A percentile compares a stretch with the other conserved stretches of the same genome.
Evolutionary conservation across 2,888 invertebrate species (phyloP).

Genomic region (Rhopalosiphum nymphaeae): DNA sequence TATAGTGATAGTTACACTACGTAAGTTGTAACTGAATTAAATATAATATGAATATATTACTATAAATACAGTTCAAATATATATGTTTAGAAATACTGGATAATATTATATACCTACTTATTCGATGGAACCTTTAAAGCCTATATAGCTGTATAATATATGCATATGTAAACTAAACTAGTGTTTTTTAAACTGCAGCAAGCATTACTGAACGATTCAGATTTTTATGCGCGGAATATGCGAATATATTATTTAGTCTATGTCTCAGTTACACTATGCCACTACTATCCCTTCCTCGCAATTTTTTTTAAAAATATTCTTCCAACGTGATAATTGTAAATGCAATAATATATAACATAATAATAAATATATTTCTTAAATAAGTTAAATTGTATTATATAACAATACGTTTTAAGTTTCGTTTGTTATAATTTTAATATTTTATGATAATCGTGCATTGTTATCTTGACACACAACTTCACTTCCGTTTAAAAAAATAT

Average conservation of each 20-base stretch:
- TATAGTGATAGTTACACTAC: neutral
- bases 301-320: neutral
- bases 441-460: neutral
- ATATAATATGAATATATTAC: neutral
- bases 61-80: neutral
- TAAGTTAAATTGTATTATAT: neutral
- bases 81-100: neutral
- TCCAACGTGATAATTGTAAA: neutral
- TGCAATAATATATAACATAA: neutral
- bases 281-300: neutral
- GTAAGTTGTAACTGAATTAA: neutral
- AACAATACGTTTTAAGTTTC: neutral
- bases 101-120: neutral
- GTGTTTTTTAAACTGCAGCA: neutral
- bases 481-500: neutral
- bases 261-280: neutral
- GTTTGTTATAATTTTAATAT: conserved; percentile 11
- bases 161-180: neutral
- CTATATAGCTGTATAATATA: neutral
- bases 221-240: neutral
- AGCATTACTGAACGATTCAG: neutral
- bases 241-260: neutral
- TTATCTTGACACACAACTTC: neutral
- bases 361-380: neutral
- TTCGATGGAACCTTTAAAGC: neutral